phyloP scores from a whole-genome alignment of 2,888 invertebrate genomes.

The Acanthosepion lycidas region DNA sequence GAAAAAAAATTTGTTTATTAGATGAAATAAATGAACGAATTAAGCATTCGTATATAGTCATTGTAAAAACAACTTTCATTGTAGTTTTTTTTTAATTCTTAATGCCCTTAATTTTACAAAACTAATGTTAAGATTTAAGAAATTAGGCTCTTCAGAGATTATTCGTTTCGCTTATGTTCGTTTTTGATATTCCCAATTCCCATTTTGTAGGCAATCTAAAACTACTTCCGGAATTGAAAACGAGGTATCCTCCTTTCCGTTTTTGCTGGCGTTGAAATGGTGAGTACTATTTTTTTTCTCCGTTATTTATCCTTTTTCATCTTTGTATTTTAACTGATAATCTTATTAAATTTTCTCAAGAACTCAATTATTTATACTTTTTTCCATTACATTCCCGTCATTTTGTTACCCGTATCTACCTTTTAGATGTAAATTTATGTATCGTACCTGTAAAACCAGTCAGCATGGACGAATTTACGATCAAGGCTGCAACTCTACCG shows the following conservation, averaged over 20 bases:
- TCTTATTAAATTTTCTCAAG: not conserved
- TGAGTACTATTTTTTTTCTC: constrained; percentile 56
- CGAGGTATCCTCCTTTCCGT: constrained; percentile 57
- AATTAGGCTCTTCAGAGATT: not conserved
- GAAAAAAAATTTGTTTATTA: too few species aligned
- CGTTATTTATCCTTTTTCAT: constrained; percentile 33
- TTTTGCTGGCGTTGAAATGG: constrained; percentile 49
- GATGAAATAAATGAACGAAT: too few species aligned
- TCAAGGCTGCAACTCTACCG: not conserved
- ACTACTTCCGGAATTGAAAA: constrained; percentile 55
- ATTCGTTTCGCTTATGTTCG: not conserved
- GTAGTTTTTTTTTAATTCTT: too few species aligned
- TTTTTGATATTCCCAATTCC: not conserved
- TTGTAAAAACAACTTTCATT: too few species aligned
- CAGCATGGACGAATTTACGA: not conserved
- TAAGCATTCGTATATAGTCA: too few species aligned
- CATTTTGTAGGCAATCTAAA: not conserved
- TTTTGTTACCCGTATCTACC: not conserved
- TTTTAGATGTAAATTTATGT: not conserved
- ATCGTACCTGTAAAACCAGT: not conserved
- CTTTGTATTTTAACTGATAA: not conserved
- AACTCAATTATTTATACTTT: not conserved
- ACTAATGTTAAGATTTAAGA: too few species aligned
- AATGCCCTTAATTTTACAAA: too few species aligned
- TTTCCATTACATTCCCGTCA: not conserved